Evolutionary conservation across 2,113 vertebrate species (phyloP).

Genomic region (Phalacrocorax aristotelis): DNA sequence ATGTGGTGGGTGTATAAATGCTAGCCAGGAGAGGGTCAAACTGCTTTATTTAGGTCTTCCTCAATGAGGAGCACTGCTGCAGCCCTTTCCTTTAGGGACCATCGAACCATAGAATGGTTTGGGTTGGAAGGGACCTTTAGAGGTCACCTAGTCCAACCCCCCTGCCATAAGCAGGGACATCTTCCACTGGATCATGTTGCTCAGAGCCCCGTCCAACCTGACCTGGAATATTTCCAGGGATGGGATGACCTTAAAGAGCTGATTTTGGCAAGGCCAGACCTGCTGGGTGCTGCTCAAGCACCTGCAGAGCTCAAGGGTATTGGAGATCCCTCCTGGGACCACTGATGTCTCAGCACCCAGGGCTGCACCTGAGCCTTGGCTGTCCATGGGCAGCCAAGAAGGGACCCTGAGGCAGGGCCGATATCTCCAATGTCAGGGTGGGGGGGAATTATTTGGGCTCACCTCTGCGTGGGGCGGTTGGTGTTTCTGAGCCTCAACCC

Average conservation of each 20-base stretch:
- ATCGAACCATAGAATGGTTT: neutral
- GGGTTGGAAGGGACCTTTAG: neutral
- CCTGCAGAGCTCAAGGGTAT: neutral
- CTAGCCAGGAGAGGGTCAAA: no score
- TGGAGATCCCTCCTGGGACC: neutral
- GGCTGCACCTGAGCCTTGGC: no score
- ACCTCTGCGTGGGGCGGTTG: rapidly evolving
- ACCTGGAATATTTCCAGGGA: neutral
- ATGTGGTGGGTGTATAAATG: neutral
- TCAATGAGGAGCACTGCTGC: neutral
- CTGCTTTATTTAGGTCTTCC: neutral
- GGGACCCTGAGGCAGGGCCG: neutral
- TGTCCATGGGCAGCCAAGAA: neutral
- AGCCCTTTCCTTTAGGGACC: neutral
- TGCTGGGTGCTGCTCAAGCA: rapidly evolving
- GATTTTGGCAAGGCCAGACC: neutral
- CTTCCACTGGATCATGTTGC: neutral
- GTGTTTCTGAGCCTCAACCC: neutral
- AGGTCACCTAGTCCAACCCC: neutral
- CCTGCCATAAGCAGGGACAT: neutral
- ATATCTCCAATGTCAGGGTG: rapidly evolving
- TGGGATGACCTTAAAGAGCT: neutral
- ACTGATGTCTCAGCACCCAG: neutral
- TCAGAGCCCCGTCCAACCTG: neutral
- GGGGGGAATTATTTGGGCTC: neutral